Percentiles rank a stretch among this genome's conserved stretches.
These are phyloP conservation scores for Stegodyphus mimosarum DNA, from an alignment of 1,140 invertebrate species.

Conservation along the genomic window DNA sequence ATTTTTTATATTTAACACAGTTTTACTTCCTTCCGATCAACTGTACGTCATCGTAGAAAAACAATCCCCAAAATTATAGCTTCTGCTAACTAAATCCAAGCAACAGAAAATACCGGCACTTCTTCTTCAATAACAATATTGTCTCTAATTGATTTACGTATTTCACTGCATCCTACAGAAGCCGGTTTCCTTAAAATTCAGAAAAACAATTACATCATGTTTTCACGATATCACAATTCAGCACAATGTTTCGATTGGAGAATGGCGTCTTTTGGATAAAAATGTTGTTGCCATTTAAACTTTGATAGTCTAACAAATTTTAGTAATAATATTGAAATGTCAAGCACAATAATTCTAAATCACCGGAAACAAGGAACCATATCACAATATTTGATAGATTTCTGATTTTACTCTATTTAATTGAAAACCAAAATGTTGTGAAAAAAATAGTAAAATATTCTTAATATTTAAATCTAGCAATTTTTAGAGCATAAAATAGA, in stretches of 20 bases:
- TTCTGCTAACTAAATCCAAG: conserved; percentile 1
- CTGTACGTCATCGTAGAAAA: conserved; percentile 51
- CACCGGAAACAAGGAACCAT: neutral
- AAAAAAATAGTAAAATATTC: no score
- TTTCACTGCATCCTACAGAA: neutral
- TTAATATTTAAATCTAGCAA: no score
- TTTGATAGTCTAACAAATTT: neutral
- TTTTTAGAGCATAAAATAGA: no score
- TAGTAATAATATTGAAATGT: neutral
- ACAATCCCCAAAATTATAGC: conserved; percentile 22
- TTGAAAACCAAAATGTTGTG: no score
- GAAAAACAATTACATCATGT: conserved; percentile 45
- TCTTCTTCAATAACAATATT: neutral
- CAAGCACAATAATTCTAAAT: neutral
- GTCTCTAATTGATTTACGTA: neutral
- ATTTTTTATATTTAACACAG: conserved; percentile 21
- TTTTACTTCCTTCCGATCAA: conserved; percentile 9
- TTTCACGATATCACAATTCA: conserved; percentile 41
- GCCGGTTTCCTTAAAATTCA: conserved; percentile 47
- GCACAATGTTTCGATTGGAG: conserved; percentile 59
- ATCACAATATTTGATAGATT: neutral
- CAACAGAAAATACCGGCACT: neutral
- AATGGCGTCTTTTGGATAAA: conserved; percentile 57
- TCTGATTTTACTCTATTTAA: no score
- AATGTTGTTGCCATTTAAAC: conserved; percentile 39